Evolutionary conservation across 1,140 invertebrate species (phyloP).

Genomic region (Brachionus asplanchnoidis): DNA sequence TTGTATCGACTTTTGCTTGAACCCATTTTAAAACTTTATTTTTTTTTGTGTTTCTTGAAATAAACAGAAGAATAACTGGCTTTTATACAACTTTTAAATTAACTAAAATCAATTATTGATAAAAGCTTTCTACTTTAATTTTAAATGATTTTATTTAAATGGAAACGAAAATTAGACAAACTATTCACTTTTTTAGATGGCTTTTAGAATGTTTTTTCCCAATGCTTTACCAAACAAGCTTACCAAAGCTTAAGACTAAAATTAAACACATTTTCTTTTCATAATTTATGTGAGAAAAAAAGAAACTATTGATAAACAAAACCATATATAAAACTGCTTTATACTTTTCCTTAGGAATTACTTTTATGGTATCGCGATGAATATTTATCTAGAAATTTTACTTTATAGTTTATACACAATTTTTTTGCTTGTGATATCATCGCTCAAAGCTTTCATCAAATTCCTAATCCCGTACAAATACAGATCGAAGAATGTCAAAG

Average conservation of each 20-base stretch:
- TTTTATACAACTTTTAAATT: not conserved
- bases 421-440: constrained; percentile 46
- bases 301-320: not conserved
- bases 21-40: not conserved
- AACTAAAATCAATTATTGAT: not conserved
- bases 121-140: not conserved
- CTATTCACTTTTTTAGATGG: not conserved
- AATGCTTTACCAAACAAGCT: not conserved
- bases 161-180: not conserved
- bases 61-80: not conserved
- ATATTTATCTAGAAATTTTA: constrained; percentile 46
- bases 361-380: constrained; percentile 43
- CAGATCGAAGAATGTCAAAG: constrained; percentile 60
- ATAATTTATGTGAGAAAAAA: not conserved
- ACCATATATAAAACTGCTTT: not conserved
- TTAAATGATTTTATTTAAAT: not conserved
- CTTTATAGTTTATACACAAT: constrained; percentile 43
- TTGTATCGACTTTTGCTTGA: not conserved
- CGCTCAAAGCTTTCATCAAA: constrained; percentile 42
- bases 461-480: constrained; percentile 17
- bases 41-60: not conserved
- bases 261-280: not conserved
- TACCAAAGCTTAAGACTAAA: not conserved
- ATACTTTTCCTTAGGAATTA: not conserved
- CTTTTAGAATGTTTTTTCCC: not conserved